Evolutionary conservation across 2,888 invertebrate genomes (phyloP).

Genomic region (Fragum whitleyi): DNA sequence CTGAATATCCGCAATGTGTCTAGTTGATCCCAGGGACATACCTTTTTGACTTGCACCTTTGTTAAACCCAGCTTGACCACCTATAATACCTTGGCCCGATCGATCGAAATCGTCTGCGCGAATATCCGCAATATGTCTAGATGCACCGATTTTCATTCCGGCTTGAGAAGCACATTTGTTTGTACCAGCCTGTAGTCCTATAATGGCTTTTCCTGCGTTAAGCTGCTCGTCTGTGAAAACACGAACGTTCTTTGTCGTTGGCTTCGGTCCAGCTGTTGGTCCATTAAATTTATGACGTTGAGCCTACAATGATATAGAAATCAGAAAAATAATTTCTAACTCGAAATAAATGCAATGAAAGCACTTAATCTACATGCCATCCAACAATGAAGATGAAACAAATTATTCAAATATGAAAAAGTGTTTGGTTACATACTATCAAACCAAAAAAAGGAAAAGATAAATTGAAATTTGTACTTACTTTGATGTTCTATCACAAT

Average conservation of each 20-base stretch:
- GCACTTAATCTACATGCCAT: too few relatives aligned
- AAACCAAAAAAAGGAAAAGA: too few relatives aligned
- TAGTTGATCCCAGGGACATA: constrained; percentile 74
- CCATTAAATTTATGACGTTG: constrained; percentile 81
- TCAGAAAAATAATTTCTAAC: background rate
- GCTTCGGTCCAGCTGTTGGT: constrained; percentile 81
- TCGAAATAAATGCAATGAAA: background rate
- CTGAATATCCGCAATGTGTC: constrained; percentile 73
- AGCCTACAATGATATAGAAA: constrained; percentile 66
- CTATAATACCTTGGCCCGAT: constrained; percentile 74
- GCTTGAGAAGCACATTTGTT: constrained; percentile 84
- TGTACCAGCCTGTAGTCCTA: constrained; percentile 84
- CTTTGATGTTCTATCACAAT: too few relatives aligned
- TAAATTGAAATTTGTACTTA: too few relatives aligned
- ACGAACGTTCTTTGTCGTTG: constrained; percentile 78
- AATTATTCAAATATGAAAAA: too few relatives aligned
- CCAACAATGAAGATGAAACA: too few relatives aligned
- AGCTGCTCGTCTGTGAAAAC: constrained; percentile 80
- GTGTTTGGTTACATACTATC: too few relatives aligned
- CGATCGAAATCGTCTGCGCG: constrained; percentile 74
- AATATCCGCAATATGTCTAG: constrained; percentile 78
- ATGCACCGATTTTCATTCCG: constrained; percentile 81
- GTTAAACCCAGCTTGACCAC: constrained; percentile 80
- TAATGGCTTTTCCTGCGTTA: constrained; percentile 77
- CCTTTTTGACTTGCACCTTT: constrained; percentile 80